Base-by-base conservation (phyloP, 2,797 vertebrate species). In the Galago senegalensis region DNA sequence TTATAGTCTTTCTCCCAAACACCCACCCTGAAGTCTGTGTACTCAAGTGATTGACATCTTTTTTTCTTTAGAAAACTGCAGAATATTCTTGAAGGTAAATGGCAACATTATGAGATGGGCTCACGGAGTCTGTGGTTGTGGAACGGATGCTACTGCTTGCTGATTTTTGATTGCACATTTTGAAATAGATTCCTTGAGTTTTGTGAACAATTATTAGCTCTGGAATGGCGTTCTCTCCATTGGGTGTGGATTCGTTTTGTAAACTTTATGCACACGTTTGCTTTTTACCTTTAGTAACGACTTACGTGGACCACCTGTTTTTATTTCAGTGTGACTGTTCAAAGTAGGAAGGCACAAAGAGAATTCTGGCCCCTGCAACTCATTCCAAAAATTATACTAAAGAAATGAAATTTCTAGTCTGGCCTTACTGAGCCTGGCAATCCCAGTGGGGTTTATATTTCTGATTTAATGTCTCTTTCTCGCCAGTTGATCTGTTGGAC, bases 381-480 rank as follows among this genome's bases (percentile, higher is more conserved):
- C 58, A 92, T 86, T 87, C 70, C 1, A 7, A 94, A 76, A 77
- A 77, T 69, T 43, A 34, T 18, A 29, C 46, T 80, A 53, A 94
- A 84, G 37, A 72, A 65, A 90, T 31, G 13, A 61, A 81, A 73
- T 34, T 69, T 81, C 75, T 77, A 63, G 37, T 75, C 9, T 17
- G 13, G 58, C n/a, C 82, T 95, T 90, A 49, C 63, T 70, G 58
- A 75, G 29, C 49, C 49, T 80, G 63, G 27, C 20, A 77, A 97
- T 76, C 75, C 90, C 91, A 83, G 2, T 18, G 85, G 80, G 79
- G 65, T 37, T 94, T 63, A 23, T 53, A 49, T 88, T 69, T 96
- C 46, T 94, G 85, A 95, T 34, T 69, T 88, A 8, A 90, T 80
- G 29, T 94, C 76, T 69, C 34, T 69, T 95, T 29, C 91, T 92